phyloP scores from a whole-genome alignment of 1,140 invertebrate species.

The Eubasilissa regina region DNA sequence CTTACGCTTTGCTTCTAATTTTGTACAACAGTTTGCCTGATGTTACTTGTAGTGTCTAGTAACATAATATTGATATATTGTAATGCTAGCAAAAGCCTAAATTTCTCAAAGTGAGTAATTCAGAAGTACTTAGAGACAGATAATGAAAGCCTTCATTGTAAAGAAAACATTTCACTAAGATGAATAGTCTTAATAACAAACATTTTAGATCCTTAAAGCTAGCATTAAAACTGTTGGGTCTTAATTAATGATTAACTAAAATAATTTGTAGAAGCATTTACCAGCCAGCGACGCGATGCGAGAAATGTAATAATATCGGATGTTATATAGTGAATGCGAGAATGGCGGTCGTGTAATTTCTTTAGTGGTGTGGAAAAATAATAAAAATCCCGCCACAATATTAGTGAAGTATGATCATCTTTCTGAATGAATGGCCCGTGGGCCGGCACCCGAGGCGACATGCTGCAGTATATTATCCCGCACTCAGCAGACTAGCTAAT shows the following conservation, averaged over 20 bases:
- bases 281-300: no score
- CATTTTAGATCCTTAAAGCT: background rate
- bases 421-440: conserved; percentile 21
- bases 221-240: conserved; percentile 1
- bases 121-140: no score
- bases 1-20: no score
- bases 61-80: no score
- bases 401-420: conserved; percentile 13
- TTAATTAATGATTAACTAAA: conserved; percentile 26
- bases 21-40: no score
- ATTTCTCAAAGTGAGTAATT: no score
- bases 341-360: background rate
- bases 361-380: background rate
- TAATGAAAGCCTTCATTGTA: conserved; percentile 10
- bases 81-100: no score
- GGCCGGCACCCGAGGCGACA: background rate
- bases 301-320: conserved; percentile 1
- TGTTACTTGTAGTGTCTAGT: no score
- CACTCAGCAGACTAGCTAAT: conserved; percentile 39
- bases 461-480: conserved; percentile 39
- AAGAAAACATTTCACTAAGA: conserved; percentile 25
- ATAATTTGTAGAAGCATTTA: conserved; percentile 5
- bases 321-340: conserved; percentile 4
- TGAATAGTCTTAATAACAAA: background rate
- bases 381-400: conserved; percentile 33